Percentiles rank a stretch among this genome's conserved stretches.
These are phyloP conservation scores for Equus przewalskii DNA, from an alignment of 2,113 vertebrate species.

Conservation along the genomic window DNA sequence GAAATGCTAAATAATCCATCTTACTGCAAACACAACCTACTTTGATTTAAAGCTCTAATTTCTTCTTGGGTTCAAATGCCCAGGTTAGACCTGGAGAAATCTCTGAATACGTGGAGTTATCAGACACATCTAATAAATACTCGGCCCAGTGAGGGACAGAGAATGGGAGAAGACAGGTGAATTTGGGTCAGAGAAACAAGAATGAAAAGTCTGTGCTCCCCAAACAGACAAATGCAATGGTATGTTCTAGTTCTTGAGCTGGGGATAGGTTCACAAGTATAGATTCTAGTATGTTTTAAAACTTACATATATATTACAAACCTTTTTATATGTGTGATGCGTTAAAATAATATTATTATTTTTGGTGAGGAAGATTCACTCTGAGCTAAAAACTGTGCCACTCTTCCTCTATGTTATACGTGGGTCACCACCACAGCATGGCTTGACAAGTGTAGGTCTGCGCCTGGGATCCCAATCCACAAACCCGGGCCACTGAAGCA, in stretches of 20 bases:
- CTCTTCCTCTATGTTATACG: too few species aligned
- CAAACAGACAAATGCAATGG: background rate
- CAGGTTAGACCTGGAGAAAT: background rate
- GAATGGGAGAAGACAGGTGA: background rate
- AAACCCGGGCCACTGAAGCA: too few species aligned
- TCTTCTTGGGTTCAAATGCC: slow-evolving; percentile 25
- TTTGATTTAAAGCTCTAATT: slow-evolving; percentile 56
- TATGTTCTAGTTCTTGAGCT: slow-evolving; percentile 46
- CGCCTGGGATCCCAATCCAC: too few species aligned
- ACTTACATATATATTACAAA: slow-evolving; percentile 19
- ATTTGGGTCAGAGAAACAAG: slow-evolving; percentile 38
- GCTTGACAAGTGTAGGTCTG: too few species aligned
- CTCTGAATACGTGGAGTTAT: slow-evolving; percentile 41
- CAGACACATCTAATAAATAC: background rate
- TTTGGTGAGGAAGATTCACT: too few species aligned
- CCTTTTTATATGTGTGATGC: slow-evolving; percentile 5
- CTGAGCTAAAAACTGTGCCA: too few species aligned
- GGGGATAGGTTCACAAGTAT: background rate
- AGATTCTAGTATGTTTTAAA: slow-evolving; percentile 42
- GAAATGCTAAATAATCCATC: background rate
- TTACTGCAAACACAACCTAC: background rate
- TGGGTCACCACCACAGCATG: too few species aligned
- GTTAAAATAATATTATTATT: background rate
- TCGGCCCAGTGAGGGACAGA: background rate
- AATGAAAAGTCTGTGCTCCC: slow-evolving; percentile 9